Base-by-base conservation (phyloP, 1,140 invertebrate species). In the Papilio dardanus region DNA sequence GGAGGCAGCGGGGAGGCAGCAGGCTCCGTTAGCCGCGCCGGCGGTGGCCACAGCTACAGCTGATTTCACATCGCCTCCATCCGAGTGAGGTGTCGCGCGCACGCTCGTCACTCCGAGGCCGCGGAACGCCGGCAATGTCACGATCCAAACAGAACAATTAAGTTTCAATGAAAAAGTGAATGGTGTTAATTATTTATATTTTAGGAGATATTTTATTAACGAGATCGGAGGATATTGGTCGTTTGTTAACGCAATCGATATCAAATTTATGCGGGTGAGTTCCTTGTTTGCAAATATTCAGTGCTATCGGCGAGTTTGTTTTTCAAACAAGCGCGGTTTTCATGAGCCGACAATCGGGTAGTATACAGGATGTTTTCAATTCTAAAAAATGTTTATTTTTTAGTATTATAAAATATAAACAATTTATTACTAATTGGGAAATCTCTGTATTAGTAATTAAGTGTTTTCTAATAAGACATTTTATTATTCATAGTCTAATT, bases 1-100 rank as follows among this genome's bases (percentile, higher is more conserved):
- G 50, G 21, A 24, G 12, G n/a, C 75, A 69, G 79, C 75, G 80
- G 79, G 81, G 83, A n/a, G 42, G 42, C 42, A 46, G 74, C 46
- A 77, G 75, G 81, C 81, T 80, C 88, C 89, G 88, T 89, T 88
- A 88, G 74, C 71, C 74, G 80, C 83, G 83, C 21, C 21, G 67
- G 79, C 75, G 82, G 40, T 40, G 67, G 79, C 75, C n/a, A 74
- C 21, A 69, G 79, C 86, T 81, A 90, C 91, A 92, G 91, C 91
- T 91, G 91, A 92, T 91, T 92, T 92, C 89, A 92, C 89, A 92
- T 89, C 86, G 89, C 83, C 46, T 74, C 58, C 31, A 69, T 83
- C 78, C 76, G 79, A 80, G 71, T 82, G 81, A 78, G 79, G 58
- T 74, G 77, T 69, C 82, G 88, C 79, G 83, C 88, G 89, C 83